Base-by-base conservation (phyloP, 1,140 invertebrate species). In the Rhynchophorus ferrugineus region DNA sequence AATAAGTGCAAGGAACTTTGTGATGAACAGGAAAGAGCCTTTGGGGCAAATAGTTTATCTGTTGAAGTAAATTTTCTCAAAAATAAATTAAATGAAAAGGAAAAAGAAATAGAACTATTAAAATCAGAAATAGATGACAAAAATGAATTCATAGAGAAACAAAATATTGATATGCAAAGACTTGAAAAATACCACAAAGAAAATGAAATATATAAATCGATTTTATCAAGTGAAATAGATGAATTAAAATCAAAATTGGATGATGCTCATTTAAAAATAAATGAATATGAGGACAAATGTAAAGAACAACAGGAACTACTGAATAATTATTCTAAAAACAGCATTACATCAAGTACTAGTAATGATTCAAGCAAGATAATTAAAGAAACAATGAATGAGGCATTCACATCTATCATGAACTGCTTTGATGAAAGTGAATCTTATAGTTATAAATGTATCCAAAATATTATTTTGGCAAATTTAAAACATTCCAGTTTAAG, bases 321-420 rank as follows among this genome's bases (percentile, higher is more conserved):
- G 14, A 44, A 2, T 2, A 9, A 49, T 18, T 22, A 9, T 3
- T 39, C 17, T 6, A 5, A 3, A 17, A 43, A 42, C 14, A 38
- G 36, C 13, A 2, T n/a, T n/a, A n/a, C n/a, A n/a, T n/a, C 3
- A 21, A 5, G 39, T 35, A 49, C 39, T 20, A 18, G 44, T 16
- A 29, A 37, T 11, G 16, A 49, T 13, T 18, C 37, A 9, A 45
- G 34, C 13, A 44, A 44, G 20, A 22, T 37, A 35, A 24, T 55
- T 6, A 48, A 45, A 24, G 41, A 55, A 48, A 44, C 16, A 18
- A 49, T 55, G 53, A 55, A 49, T 39, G 38, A 55, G 36, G 46
- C 53, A n/a, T 55, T 49, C 37, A 39, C 20, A 24, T n/a, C 13
- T 18, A 49, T 55, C 13, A 44, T 55, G 41, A 46, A 37, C n/a